These are phyloP conservation scores for Clavelina lepadiformis DNA, from an alignment of 23 tunicate genomes.

Conservation along the genomic window DNA sequence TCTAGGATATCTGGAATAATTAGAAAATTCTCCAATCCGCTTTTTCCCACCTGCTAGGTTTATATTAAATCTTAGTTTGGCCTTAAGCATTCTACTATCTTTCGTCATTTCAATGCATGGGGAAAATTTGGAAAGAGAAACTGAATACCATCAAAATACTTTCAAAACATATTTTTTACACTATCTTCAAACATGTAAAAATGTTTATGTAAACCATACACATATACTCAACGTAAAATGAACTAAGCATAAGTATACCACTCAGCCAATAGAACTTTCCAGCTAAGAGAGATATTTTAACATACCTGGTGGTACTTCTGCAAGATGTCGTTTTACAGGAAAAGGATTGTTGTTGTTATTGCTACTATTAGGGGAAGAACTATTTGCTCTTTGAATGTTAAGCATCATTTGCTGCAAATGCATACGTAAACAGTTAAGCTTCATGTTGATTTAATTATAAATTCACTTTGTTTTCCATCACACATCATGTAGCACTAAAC, in stretches of 20 bases:
- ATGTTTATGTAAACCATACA: no score
- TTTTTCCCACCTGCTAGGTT: conserved; percentile 25
- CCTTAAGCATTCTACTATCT: no score
- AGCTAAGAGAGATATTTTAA: neutral
- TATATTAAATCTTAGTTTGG: no score
- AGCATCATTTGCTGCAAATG: conserved; percentile 40
- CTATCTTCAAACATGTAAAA: no score
- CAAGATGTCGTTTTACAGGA: conserved; percentile 30
- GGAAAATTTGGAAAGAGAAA: no score
- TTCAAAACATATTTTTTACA: no score
- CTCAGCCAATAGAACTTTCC: neutral
- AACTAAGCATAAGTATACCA: neutral
- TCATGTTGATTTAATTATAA: no score
- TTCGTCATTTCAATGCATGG: no score
- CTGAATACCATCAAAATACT: no score
- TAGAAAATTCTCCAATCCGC: conserved; percentile 2
- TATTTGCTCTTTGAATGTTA: conserved; percentile 53
- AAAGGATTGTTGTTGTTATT: conserved; percentile 86
- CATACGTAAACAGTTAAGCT: neutral
- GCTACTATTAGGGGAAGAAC: conserved; percentile 81
- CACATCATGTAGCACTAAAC: no score
- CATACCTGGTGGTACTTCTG: conserved; percentile 33
- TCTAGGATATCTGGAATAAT: conserved; percentile 4
- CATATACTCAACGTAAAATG: no score
- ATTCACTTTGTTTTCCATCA: no score